Percentiles rank a stretch among this genome's conserved stretches.
Conservation (phyloP, 1,140 invertebrate genomes). For the Lasaia peninsularis region DNA sequence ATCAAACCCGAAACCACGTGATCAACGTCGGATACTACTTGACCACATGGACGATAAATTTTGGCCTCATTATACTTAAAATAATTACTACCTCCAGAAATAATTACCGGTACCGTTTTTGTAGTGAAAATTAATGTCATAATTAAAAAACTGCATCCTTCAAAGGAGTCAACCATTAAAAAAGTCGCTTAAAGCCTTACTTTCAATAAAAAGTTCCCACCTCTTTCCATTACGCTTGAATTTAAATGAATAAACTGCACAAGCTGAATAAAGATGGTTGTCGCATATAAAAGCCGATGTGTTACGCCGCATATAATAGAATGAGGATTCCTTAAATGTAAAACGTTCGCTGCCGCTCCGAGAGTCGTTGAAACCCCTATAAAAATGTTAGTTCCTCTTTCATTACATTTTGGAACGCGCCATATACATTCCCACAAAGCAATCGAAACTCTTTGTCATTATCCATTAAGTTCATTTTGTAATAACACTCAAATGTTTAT, state of each 20-base stretch:
- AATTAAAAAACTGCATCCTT: background rate
- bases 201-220: slow-evolving; percentile 5
- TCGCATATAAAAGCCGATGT: slow-evolving; percentile 64
- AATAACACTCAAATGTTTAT: slow-evolving; percentile 36
- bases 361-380: slow-evolving; percentile 72
- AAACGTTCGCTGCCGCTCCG: slow-evolving; percentile 60
- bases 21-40: background rate
- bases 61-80: background rate
- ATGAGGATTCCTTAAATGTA: slow-evolving; percentile 74
- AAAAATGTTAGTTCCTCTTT: slow-evolving; percentile 74
- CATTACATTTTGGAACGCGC: slow-evolving; percentile 63
- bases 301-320: slow-evolving; percentile 67
- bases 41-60: too few species aligned
- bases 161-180: background rate
- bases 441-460: slow-evolving; percentile 34
- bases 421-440: slow-evolving; percentile 22
- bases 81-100: too few species aligned
- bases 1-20: background rate
- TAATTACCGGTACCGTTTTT: background rate
- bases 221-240: slow-evolving; percentile 23
- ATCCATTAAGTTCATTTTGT: slow-evolving; percentile 30
- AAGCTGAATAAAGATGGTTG: slow-evolving; percentile 58
- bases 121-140: background rate
- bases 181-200: background rate
- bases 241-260: slow-evolving; percentile 44